Evolutionary conservation across 1,140 invertebrate species (phyloP).

Genomic region (Lepidurus packardi): DNA sequence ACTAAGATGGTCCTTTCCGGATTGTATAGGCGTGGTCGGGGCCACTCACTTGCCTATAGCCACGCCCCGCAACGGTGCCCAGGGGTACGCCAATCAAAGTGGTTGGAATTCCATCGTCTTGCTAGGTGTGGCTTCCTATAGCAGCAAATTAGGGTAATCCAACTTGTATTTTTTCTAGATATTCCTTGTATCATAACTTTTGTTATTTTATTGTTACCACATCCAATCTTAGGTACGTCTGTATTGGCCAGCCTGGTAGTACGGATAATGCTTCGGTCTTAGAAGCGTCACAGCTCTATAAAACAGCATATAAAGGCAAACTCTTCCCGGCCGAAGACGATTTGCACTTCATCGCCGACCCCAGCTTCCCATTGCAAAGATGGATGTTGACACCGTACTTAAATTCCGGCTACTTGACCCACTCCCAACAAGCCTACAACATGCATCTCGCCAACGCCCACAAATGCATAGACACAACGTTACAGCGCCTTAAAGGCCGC

Average conservation of each 20-base stretch:
- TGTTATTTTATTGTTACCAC: neutral
- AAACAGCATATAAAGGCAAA: slow-evolving; percentile 33
- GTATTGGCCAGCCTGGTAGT: slow-evolving; percentile 33
- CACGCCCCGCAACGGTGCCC: slow-evolving; percentile 31
- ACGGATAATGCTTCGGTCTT: slow-evolving; percentile 33
- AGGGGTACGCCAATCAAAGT: slow-evolving; percentile 31
- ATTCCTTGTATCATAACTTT: neutral
- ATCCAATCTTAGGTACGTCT: slow-evolving; percentile 25
- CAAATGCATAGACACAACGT: slow-evolving; percentile 31
- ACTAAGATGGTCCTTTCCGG: slow-evolving; percentile 30
- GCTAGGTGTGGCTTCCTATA: slow-evolving; percentile 29
- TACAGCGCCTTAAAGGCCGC: slow-evolving; percentile 32
- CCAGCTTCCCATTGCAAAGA: slow-evolving; percentile 29
- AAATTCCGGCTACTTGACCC: slow-evolving; percentile 18
- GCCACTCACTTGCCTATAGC: slow-evolving; percentile 33
- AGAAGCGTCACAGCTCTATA: slow-evolving; percentile 32
- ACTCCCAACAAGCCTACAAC: slow-evolving; percentile 22
- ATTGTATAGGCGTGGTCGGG: slow-evolving; percentile 31
- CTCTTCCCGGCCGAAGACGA: slow-evolving; percentile 33
- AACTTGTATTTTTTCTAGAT: neutral
- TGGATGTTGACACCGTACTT: slow-evolving; percentile 32
- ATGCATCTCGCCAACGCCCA: slow-evolving; percentile 31
- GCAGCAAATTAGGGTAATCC: slow-evolving; percentile 28
- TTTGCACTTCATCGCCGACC: slow-evolving; percentile 32
- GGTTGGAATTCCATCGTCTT: slow-evolving; percentile 34